Evolutionary conservation across 2,888 invertebrate genomes (phyloP), one percentile per base, ranked within the genome.

Genomic region (Thymelicus sylvestris): DNA sequence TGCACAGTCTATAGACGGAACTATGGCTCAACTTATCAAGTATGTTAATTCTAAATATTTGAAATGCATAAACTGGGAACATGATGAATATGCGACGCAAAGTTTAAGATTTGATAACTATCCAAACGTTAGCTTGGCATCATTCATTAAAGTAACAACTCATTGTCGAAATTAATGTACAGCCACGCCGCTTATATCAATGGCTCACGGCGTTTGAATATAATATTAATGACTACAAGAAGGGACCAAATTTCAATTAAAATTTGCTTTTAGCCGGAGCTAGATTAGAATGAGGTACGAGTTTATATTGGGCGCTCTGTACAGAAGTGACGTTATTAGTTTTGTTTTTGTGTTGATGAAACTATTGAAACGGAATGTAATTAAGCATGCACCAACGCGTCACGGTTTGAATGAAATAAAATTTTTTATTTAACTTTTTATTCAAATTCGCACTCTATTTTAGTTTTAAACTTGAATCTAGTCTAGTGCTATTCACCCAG

Each of bases 141-240:
- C 59, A 57, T 66, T 55, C n/a, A 57, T 15, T 52, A 59, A 66
- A 57, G 31, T 57, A 57, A 41, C 41, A 38, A 57, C 57, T 59
- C 57, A 66, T 66, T 66, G 24, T 44, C 66, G 31, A 59, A 44
- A 66, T 66, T 66, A 66, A 66, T 66, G 57, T 66, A 66, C 44
- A 59, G 57, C 66, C 65, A 65, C 41, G 65, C 4, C 55, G 38
- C 65, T 55, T 52, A 55, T 55, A 55, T 55, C 55, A 65, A 63
- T 63, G 41, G n/a, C 61, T 48, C 63, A 19, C 47, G 31, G 31
- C 63, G 12, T 55, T 55, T 55, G 55, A 55, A 12, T 63, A 63
- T 24, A 63, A 63, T 63, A 63, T 63, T 63, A 47, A 63, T 63
- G 48, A 63, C 13, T 24, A 55, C 55, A 55, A 61, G 39, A 60